Evolutionary conservation across 30 jellyfish, hydroid and myxozoan species (phyloP).

Genomic region (Aurelia aurita complex sp. Pacific): DNA sequence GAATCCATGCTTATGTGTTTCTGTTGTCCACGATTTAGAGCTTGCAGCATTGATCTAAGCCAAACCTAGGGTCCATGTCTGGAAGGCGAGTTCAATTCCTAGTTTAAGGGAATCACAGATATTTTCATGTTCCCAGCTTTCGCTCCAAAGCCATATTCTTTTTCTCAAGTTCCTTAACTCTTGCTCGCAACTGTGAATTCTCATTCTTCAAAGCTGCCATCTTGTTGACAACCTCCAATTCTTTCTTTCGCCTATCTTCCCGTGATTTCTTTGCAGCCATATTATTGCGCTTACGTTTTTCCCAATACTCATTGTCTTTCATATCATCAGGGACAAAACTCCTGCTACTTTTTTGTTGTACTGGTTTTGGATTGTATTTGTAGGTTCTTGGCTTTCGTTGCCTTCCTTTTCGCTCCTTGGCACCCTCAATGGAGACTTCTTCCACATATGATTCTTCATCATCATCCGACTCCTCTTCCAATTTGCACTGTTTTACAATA

Average conservation of each 20-base stretch:
- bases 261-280: conserved; percentile 92
- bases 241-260: conserved; percentile 90
- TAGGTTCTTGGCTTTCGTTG: conserved; percentile 74
- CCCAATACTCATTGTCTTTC: conserved; percentile 90
- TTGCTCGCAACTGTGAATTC: conserved; percentile 54
- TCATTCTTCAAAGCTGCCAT: conserved; percentile 56
- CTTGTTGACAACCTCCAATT: conserved; percentile 74
- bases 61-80: no score
- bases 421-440: not conserved
- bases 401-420: conserved; percentile 15
- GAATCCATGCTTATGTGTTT: no score
- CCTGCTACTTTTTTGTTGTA: conserved; percentile 77
- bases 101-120: no score
- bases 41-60: no score
- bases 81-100: not conserved
- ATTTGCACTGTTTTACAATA: conserved; percentile 11
- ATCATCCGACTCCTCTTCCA: conserved; percentile 29
- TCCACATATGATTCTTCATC: no score
- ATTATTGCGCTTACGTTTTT: conserved; percentile 79
- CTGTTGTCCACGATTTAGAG: no score
- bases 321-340: conserved; percentile 77
- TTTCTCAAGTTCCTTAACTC: conserved; percentile 58
- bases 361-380: conserved; percentile 91
- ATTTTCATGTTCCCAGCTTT: not conserved
- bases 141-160: conserved; percentile 58